Conservation (phyloP, 2,797 vertebrate genomes). For the Xiphorhynchus erythropygius region DNA sequence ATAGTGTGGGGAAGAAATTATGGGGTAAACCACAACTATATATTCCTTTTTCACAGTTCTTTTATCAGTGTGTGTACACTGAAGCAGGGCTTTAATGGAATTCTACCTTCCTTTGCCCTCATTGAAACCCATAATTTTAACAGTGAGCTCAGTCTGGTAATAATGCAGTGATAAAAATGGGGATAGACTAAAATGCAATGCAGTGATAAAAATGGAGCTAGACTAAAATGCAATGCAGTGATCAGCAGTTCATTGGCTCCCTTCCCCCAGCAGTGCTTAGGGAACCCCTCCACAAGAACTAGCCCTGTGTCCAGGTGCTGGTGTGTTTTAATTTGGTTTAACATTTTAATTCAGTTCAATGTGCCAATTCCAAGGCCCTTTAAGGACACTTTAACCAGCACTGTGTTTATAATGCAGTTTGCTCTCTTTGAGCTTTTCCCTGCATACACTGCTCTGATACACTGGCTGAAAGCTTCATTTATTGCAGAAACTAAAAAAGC, state of each 20-base stretch:
- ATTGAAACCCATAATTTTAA: background rate
- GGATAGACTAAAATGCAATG: background rate
- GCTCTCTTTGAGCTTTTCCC: conserved; percentile 18
- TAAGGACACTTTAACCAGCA: conserved; percentile 11
- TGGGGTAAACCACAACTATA: background rate
- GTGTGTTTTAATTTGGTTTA: background rate
- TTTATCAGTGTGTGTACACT: background rate
- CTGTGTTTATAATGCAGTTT: conserved; percentile 3
- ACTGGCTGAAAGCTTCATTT: conserved; percentile 1
- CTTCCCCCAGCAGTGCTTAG: background rate
- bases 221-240: background rate
- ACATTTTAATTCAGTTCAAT: background rate
- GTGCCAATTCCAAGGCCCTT: background rate
- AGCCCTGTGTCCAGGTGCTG: background rate
- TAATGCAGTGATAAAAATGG: background rate
- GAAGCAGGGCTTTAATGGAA: background rate
- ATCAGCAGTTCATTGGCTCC: background rate
- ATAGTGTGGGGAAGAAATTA: background rate
- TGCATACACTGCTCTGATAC: background rate
- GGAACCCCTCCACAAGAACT: background rate
- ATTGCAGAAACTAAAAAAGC: conserved; percentile 21
- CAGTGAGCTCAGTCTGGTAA: background rate
- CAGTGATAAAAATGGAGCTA: background rate
- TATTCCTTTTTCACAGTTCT: background rate
- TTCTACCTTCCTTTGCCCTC: background rate